Base-by-base conservation (phyloP, 1,140 invertebrate species). In the Drepana arcuata region DNA sequence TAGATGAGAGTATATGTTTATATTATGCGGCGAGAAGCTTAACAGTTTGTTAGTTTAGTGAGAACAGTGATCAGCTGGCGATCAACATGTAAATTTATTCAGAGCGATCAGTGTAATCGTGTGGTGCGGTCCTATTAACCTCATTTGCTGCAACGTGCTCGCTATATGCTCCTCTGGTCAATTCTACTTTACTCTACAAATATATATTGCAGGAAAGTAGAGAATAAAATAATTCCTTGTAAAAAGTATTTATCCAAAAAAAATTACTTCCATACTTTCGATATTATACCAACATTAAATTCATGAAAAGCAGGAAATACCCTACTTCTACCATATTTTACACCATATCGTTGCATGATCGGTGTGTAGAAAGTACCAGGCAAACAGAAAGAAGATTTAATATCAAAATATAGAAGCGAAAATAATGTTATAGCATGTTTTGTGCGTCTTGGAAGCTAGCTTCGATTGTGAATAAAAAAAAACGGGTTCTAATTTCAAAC, bases 1-100 rank as follows among this genome's bases (percentile, higher is more conserved):
- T n/a, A n/a, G n/a, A n/a, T n/a, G n/a, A n/a, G n/a, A n/a, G 41
- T 48, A 52, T 61, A 55, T 60, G 64, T 66, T 62, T 48, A 60
- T 63, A 62, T 39, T 48, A 28, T 27, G 34, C 48, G 46, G 47
- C 45, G 32, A 59, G n/a, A n/a, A n/a, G 48, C 47, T 42, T 39
- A 53, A 42, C 49, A 44, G 52, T 57, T 51, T 52, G 61, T 52
- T 61, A 56, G 52, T 56, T 61, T 52, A 68, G 51, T 46, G 57
- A 59, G 65, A 65, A 54, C 58, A 64, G 49, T 65, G 66, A 75
- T 77, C 68, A 65, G 51, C 50, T 43, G 46, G 53, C 65, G 66
- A 80, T 80, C 63, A 75, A 63, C 55, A 80, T 80, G 75, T 73
- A 71, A 80, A 80, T 80, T 65, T 80, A 80, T 77, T 77, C 72